These are phyloP conservation scores for Protobothrops mucrosquamatus DNA, from an alignment of 2,113 vertebrate species.

Conservation along the genomic window DNA sequence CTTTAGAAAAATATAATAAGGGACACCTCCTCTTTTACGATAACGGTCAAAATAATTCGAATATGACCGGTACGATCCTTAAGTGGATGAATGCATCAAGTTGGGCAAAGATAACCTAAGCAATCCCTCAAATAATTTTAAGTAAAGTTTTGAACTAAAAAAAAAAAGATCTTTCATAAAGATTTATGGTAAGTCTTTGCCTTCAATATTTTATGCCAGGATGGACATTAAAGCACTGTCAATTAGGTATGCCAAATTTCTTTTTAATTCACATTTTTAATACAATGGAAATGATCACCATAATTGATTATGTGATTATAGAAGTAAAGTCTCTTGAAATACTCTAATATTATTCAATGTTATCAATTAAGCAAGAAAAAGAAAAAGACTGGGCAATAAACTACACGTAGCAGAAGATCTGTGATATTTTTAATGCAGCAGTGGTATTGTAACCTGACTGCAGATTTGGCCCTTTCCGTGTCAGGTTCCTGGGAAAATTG, in stretches of 20 bases:
- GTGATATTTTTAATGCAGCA: slow-evolving; percentile 62
- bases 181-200: neutral
- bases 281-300: slow-evolving; percentile 36
- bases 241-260: neutral
- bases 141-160: neutral
- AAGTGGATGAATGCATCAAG: neutral
- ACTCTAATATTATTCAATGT: slow-evolving; percentile 39
- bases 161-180: neutral
- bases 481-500: slow-evolving; percentile 68
- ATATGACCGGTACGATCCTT: too few species aligned
- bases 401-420: slow-evolving; percentile 40
- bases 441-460: slow-evolving; percentile 65
- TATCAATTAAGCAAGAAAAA: slow-evolving; percentile 1
- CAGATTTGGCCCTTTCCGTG: slow-evolving; percentile 63
- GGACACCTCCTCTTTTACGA: too few species aligned
- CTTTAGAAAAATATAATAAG: too few species aligned
- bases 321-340: slow-evolving; percentile 35
- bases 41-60: too few species aligned
- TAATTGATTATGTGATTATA: slow-evolving; percentile 20
- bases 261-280: slow-evolving; percentile 31
- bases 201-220: neutral
- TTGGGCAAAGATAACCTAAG: neutral
- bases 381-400: slow-evolving; percentile 51
- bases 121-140: neutral
- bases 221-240: neutral